Percentiles rank a stretch among this genome's conserved stretches.
Conservation (phyloP, 2,797 vertebrate genomes). For the Fundulus diaphanus region DNA sequence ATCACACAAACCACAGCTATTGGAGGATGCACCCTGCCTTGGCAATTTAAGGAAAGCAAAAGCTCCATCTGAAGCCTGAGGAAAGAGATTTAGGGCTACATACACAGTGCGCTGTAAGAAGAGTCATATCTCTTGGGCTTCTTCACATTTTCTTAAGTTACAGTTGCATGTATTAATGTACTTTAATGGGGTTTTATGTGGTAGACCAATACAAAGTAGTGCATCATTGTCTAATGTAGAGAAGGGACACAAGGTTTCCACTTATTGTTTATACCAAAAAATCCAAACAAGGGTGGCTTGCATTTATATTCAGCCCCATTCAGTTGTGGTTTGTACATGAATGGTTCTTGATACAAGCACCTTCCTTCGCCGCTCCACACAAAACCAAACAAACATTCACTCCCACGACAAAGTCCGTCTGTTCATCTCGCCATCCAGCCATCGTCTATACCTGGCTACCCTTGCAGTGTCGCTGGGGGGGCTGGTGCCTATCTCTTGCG, state of each 20-base stretch:
- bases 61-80: background rate
- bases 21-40: conserved; percentile 23
- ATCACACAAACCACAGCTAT: conserved; percentile 45
- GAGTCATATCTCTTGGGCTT: background rate
- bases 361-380: background rate
- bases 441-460: too few relatives aligned
- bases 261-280: background rate
- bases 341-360: background rate
- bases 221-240: background rate
- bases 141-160: background rate
- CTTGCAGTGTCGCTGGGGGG: too few relatives aligned
- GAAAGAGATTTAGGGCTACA: conserved; percentile 9
- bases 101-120: background rate
- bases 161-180: background rate
- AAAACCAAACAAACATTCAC: background rate
- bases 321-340: background rate
- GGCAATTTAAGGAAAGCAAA: conserved; percentile 34
- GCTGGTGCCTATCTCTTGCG: too few relatives aligned
- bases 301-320: background rate
- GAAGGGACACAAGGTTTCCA: background rate
- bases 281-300: background rate
- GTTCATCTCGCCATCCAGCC: background rate
- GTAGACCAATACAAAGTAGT: background rate
- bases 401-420: background rate
- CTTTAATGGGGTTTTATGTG: background rate